Conservation (phyloP, 2,113 vertebrate species). For the Podarcis cretensis region DNA sequence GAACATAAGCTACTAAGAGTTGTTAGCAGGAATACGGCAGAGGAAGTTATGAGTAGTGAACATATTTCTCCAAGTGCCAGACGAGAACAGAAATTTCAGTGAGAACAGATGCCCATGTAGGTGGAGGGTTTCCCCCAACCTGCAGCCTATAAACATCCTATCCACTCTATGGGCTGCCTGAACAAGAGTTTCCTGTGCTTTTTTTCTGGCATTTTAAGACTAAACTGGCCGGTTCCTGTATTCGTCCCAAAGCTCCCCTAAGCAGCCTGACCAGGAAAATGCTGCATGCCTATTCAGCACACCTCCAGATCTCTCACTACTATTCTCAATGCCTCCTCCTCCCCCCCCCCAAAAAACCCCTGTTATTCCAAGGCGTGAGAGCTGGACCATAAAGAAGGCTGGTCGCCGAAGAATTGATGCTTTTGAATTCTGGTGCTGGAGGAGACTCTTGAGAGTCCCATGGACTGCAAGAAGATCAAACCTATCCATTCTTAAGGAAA, state of each 20-base stretch:
- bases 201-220: neutral
- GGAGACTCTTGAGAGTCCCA: no score
- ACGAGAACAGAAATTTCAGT: neutral
- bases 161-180: neutral
- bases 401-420: no score
- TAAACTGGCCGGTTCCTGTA: neutral
- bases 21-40: neutral
- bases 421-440: no score
- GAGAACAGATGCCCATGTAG: neutral
- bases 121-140: neutral
- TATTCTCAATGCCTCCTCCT: neutral
- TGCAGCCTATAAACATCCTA: neutral
- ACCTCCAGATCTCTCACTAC: neutral
- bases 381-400: no score
- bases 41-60: neutral
- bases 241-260: neutral
- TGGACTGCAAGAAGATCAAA: no score
- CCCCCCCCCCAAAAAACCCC: neutral
- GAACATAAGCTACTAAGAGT: neutral
- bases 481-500: no score
- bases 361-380: neutral
- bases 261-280: neutral
- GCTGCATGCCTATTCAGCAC: neutral
- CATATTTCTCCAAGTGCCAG: neutral
- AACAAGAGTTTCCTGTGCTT: neutral